Base-by-base conservation (phyloP, 2,888 invertebrate genomes). In the Drosophila testacea region DNA sequence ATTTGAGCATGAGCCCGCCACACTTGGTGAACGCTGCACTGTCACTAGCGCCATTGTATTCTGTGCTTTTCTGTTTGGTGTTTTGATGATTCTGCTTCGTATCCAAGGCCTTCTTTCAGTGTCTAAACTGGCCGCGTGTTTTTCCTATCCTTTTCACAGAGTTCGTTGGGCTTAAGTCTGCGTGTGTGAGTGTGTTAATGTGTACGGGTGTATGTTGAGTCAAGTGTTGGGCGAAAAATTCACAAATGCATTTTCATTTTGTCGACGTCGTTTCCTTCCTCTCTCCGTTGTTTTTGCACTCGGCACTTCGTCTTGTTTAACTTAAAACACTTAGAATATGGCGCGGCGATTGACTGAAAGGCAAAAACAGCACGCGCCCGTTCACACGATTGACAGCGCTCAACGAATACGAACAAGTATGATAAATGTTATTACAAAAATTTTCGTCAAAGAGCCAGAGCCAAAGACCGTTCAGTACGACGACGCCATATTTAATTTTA, bases 1-100 rank as follows among this genome's bases (percentile, higher is more conserved):
- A 90, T 91, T 92, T 83, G 92, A 92, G 85, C 92, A 91, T 72
- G 95, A 95, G 93, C 94, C 95, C 92, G 94, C 94, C 88, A 94
- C 94, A 93, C 95, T 95, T 86, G 95, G 95, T 86, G 95, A 95
- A 91, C 95, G 94, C 92, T 95, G 95, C 91, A 95, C 95, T 89
- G 95, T 95, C 92, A 95, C 95, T 92, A 95, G 93, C 92, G 95
- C 95, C 95, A 95, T 95, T 86, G 76, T 76, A 51, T 73, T 59
- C n/a, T 62, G 73, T 69, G 42, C 1, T 22, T 22, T 69, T 44
- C 39, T 59, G 46, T 73, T 73, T 56, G 56, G 52, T 73, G 67
- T 74, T 61, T 46, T 71, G 63, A 52, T 69, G 57, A 11, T 32
- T 32, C 32, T 60, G 59, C 63, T 66, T 48, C 69, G 73, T 75